phyloP scores from a whole-genome alignment of 2,797 vertebrate species.

The Chaetodon trifasciatus region DNA sequence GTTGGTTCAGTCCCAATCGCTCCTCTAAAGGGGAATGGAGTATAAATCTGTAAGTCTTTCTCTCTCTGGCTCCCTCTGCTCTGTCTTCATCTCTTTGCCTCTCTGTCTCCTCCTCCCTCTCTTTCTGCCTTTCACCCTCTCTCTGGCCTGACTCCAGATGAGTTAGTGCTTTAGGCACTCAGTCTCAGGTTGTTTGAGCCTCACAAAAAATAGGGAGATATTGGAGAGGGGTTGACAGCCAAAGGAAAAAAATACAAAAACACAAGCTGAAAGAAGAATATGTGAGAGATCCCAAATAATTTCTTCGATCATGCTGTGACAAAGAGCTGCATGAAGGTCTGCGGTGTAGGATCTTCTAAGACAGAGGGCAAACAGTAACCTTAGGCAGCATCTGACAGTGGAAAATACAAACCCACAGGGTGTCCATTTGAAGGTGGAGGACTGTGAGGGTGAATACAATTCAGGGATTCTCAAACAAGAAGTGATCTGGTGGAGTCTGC shows the following conservation, averaged over 20 bases:
- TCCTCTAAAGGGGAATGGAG: conserved; percentile 29
- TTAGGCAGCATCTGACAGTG: conserved; percentile 65
- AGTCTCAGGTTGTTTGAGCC: conserved; percentile 69
- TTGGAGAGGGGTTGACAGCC: conserved; percentile 50
- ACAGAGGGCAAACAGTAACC: conserved; percentile 68
- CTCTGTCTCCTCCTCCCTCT: conserved; percentile 35
- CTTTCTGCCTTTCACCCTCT: conserved; percentile 33
- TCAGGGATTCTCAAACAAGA: conserved; percentile 54
- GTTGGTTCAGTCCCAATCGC: conserved; percentile 29
- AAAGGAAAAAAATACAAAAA: conserved; percentile 19
- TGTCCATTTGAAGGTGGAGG: conserved; percentile 57
- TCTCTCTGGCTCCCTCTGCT: conserved; percentile 25
- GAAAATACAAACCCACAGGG: conserved; percentile 66
- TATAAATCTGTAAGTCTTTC: conserved; percentile 36
- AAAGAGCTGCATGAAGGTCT: conserved; percentile 56
- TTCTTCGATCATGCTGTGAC: conserved; percentile 70
- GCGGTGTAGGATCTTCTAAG: conserved; percentile 67
- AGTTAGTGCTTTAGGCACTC: conserved; percentile 69
- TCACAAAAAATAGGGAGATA: conserved; percentile 49
- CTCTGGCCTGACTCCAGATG: conserved; percentile 69
- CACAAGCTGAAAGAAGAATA: conserved; percentile 33
- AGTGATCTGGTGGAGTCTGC: conserved; percentile 41
- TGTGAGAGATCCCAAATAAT: conserved; percentile 52
- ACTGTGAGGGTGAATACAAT: conserved; percentile 73
- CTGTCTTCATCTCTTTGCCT: conserved; percentile 45